These are phyloP conservation scores for Ryuthela nishihirai DNA, from an alignment of 2,888 invertebrate species.

Conservation along the genomic window DNA sequence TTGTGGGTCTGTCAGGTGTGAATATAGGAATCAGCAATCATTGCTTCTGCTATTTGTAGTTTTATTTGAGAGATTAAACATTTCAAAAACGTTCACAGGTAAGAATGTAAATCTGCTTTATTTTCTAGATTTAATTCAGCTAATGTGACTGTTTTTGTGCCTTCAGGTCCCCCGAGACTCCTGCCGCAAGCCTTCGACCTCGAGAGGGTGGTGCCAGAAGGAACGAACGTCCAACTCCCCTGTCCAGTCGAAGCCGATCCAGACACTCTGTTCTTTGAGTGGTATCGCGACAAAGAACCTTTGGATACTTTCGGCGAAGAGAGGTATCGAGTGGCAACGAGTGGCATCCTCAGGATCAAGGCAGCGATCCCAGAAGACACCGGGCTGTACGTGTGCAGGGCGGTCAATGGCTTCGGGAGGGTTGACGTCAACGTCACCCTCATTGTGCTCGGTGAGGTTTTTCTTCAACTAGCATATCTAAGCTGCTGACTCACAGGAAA, in stretches of 20 bases:
- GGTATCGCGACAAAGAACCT: constrained; percentile 26
- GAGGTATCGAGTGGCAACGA: constrained; percentile 26
- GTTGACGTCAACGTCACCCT: constrained; percentile 33
- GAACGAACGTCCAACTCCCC: constrained; percentile 29
- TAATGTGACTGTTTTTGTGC: background rate
- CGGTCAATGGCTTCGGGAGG: constrained; percentile 38
- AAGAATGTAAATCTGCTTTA: too few relatives aligned
- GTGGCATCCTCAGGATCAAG: constrained; percentile 35
- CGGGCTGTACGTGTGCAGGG: constrained; percentile 36
- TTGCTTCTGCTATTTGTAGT: too few relatives aligned
- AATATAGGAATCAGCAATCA: too few relatives aligned
- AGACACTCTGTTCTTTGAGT: constrained; percentile 36
- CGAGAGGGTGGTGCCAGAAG: constrained; percentile 29
- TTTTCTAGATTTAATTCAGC: too few relatives aligned
- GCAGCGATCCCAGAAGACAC: constrained; percentile 36
- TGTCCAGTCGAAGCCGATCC: constrained; percentile 38
- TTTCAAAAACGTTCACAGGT: too few relatives aligned
- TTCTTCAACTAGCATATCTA: too few relatives aligned
- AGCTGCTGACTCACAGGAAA: too few relatives aligned
- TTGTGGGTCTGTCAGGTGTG: too few relatives aligned
- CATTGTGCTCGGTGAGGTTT: constrained; percentile 36
- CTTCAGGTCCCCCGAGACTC: constrained; percentile 34
- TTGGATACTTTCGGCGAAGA: constrained; percentile 32
- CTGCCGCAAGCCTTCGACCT: constrained; percentile 27
- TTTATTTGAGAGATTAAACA: too few relatives aligned